These are phyloP conservation scores for Crax fasciolata DNA, from an alignment of 2,797 vertebrate genomes.

Conservation along the genomic window DNA sequence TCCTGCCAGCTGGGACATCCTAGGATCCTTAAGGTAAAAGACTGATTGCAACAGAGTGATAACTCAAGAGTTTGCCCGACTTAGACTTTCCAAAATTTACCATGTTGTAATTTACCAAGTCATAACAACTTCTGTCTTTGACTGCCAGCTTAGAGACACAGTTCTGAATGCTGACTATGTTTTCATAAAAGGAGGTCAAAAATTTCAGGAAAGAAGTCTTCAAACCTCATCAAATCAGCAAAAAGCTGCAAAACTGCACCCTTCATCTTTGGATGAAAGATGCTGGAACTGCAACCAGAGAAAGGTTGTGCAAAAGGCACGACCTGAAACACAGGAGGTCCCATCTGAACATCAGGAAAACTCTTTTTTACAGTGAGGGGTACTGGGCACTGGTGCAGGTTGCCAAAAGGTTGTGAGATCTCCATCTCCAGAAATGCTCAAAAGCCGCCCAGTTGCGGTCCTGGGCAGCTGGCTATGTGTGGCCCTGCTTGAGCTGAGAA, in stretches of 20 bases:
- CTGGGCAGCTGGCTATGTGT: background rate
- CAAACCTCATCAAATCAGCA: background rate
- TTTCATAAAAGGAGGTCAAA: background rate
- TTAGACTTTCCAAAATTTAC: background rate
- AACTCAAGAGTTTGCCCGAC: background rate
- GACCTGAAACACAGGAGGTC: fast-evolving
- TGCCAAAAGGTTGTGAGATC: background rate
- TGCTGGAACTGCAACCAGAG: background rate
- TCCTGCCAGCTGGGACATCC: background rate
- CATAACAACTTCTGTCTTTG: background rate
- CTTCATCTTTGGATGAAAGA: background rate
- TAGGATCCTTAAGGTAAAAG: background rate
- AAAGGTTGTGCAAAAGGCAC: background rate
- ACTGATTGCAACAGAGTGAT: background rate
- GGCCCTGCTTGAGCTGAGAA: background rate
- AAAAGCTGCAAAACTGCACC: background rate
- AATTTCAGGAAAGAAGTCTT: background rate
- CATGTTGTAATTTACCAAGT: background rate
- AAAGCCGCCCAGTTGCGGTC: fast-evolving
- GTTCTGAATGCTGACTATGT: background rate
- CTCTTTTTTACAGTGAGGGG: background rate
- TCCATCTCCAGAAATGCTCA: background rate
- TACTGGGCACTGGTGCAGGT: background rate
- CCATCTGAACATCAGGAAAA: background rate
- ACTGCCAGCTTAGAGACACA: background rate